Percentiles rank a stretch among this genome's conserved stretches.
Evolutionary conservation across 2,888 invertebrate species (phyloP).

Genomic region (Nezara viridula): DNA sequence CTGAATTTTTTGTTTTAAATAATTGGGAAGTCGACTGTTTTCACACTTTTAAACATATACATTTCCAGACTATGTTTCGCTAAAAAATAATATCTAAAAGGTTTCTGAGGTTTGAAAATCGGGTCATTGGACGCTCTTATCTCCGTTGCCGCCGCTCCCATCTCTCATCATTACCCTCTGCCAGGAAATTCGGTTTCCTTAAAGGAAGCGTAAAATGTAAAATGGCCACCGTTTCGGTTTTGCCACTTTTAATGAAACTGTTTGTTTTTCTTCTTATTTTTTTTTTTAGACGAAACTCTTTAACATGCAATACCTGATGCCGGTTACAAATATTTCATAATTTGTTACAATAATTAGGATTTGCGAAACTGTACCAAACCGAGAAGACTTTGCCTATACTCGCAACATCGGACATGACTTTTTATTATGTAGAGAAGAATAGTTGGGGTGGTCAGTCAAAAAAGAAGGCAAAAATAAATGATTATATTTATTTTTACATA

Average conservation of each 20-base stretch:
- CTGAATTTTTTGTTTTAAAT: neutral
- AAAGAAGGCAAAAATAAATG: too few relatives aligned
- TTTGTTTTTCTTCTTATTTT: neutral
- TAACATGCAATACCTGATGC: neutral
- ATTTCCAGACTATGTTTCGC: neutral
- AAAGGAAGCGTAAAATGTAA: slow-evolving; percentile 1
- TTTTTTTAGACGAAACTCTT: neutral
- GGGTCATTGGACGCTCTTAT: slow-evolving; percentile 28
- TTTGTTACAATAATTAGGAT: neutral
- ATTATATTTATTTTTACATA: too few relatives aligned
- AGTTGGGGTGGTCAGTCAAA: too few relatives aligned
- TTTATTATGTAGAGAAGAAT: too few relatives aligned
- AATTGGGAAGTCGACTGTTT: neutral
- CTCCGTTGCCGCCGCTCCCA: slow-evolving; percentile 16
- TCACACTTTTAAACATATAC: neutral
- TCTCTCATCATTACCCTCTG: slow-evolving; percentile 43
- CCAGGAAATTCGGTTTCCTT: slow-evolving; percentile 25
- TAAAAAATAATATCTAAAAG: neutral
- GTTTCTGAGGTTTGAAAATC: slow-evolving; percentile 4
- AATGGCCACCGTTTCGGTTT: slow-evolving; percentile 41
- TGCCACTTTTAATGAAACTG: neutral
- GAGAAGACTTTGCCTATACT: neutral
- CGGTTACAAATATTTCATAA: neutral
- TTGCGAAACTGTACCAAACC: neutral
- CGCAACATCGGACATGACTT: neutral